Base-by-base conservation (phyloP, 2,113 vertebrate species). In the Polypterus senegalus region DNA sequence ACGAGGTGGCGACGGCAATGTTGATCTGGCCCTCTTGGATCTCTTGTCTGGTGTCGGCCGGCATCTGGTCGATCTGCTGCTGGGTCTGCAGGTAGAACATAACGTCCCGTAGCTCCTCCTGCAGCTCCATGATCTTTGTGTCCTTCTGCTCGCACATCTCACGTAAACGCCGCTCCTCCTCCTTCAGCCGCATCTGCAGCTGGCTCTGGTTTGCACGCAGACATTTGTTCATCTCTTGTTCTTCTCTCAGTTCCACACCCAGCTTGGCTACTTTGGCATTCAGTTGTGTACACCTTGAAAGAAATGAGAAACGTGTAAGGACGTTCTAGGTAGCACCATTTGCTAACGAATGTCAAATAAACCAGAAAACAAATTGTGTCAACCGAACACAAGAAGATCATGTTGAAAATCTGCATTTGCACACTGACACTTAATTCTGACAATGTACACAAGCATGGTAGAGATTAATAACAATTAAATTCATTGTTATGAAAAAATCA, bases 1-100 rank as follows among this genome's bases (percentile, higher is more conserved):
- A 66, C 0, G 87, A 69, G 0, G 89, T 81, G 3, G 85, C 79
- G 76, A 90, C 71, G 0, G 81, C 81, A 1, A 97, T 94, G 81
- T 94, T 96, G 81, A 99, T 95, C 72, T 98, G 94, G 54, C 96
- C 96, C 54, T 97, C 96, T 72, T 98, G 94, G 67, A 99, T 95
- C 60, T 99, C 94, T 51, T 87, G 91, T 4, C 95, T 83, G 1
- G 92, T 78, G 63, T 97, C 93, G 0, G 89, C 88, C 0, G 93
- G 85, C 61, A 99, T 86, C 65, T 92, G 88, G 58, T 88, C 89
- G 77, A 99, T 97, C 69, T 95, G 90, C 82, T 94, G 90, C 74
- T 97, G 93, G 0, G 94, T 77, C 69, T 97, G 93, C 76, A 99
- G 75, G 74, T 97, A 94, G 77, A 99, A 97, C 94, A 97, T 98